phyloP scores from a whole-genome alignment of 2,113 vertebrate species.

The Pseudopipra pipra region DNA sequence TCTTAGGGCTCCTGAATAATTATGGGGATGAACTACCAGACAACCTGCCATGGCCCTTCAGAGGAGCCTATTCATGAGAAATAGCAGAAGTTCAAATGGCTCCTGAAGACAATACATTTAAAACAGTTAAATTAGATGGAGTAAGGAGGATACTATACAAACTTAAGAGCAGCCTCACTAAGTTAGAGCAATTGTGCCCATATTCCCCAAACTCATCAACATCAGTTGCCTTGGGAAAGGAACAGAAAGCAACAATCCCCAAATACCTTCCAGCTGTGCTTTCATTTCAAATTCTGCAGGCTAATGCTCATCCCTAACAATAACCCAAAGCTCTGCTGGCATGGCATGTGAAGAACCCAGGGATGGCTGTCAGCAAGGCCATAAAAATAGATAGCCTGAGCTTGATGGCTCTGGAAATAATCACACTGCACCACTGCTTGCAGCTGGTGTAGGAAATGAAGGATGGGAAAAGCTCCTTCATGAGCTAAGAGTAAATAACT shows the following conservation, averaged over 20 bases:
- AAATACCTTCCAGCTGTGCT: background rate
- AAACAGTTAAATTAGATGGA: background rate
- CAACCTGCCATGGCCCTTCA: rapidly evolving
- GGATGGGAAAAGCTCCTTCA: background rate
- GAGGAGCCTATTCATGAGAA: background rate
- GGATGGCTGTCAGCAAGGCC: rapidly evolving
- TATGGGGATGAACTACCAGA: background rate
- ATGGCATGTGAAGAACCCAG: background rate
- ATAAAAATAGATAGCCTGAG: background rate
- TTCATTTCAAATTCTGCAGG: background rate
- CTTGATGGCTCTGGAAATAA: slow-evolving; percentile 16
- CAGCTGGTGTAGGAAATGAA: background rate
- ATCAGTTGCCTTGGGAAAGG: background rate
- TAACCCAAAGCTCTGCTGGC: background rate
- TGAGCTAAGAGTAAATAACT: background rate
- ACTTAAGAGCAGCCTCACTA: background rate
- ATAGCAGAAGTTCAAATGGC: background rate
- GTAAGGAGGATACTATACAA: background rate
- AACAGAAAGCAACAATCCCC: background rate
- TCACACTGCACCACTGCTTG: background rate
- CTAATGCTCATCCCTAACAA: background rate
- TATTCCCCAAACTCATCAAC: background rate
- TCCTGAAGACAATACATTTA: background rate
- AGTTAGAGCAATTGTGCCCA: background rate
- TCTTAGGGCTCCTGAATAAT: background rate